Base-by-base conservation (phyloP, 2,113 vertebrate species). In the Scomber colias region DNA sequence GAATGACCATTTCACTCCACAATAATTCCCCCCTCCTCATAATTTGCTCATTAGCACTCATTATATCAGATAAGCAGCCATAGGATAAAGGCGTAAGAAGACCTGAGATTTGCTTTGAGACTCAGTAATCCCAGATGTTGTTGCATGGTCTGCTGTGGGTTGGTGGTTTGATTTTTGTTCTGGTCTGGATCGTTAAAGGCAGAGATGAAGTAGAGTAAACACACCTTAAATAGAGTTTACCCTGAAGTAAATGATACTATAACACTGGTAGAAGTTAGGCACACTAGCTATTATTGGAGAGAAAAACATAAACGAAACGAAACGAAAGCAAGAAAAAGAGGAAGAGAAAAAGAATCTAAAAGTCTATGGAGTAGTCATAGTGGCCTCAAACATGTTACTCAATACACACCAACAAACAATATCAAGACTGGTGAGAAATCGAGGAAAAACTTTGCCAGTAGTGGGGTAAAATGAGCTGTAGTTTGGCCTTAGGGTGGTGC, bases 1-100 rank as follows among this genome's bases (percentile, higher is more conserved):
- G 67, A 76, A 90, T 81, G 81, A 84, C 57, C 53, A 65, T 81
- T 73, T 83, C 78, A 84, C 84, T 84, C 65, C 62, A 3, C 51
- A 73, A 80, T 66, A 16, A 50, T 66, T 66, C 4, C 31, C 64
- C 31, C 64, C 48, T 59, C 66, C 75, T 78, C 57, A 66, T 40
- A 11, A 67, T 81, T 44, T 49, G 19, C 67, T 73, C 70, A 71
- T 75, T 51, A 67, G 24, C 44, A 31, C 27, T 54, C 65, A 48
- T 9, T 73, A 68, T 67, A 64, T 4, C 48, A 68, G 27, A 64
- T 45, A n/a, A 70, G 5, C 50, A 65, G 51, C 80, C 50, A n/a
- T 2, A 17, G n/a, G 30, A 14, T 24, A 46, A 44, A 75, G 45
- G 69, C 46, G 30, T 66, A n/a, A 13, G 11, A 2, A 75, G 45